Conservation (phyloP, 2,797 vertebrate genomes). For the Microctenopoma lineatum region DNA sequence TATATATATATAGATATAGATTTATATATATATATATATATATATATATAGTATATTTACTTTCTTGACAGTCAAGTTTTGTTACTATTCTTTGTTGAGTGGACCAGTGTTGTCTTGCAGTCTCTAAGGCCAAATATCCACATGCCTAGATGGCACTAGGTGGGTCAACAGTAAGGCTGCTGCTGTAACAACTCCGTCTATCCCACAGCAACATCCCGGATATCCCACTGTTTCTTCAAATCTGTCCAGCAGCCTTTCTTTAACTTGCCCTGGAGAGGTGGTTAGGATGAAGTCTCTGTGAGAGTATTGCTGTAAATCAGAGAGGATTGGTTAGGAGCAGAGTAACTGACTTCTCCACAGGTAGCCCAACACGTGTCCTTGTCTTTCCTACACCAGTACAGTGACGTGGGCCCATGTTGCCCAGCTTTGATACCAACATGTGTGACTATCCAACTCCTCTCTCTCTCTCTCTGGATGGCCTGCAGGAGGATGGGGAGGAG, state of each 20-base stretch:
- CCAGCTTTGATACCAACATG: conserved; percentile 55
- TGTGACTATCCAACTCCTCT: conserved; percentile 47
- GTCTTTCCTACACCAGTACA: conserved; percentile 41
- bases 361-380: conserved; percentile 55
- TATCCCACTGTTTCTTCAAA: conserved; percentile 38
- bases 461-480: conserved; percentile 44
- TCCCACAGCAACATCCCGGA: conserved; percentile 39
- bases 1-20: conserved; percentile 60
- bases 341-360: conserved; percentile 34
- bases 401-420: conserved; percentile 33
- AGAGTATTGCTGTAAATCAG: conserved; percentile 67
- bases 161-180: conserved; percentile 68
- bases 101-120: conserved; percentile 59
- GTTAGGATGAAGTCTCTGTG: conserved; percentile 55
- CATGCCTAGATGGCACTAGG: conserved; percentile 63
- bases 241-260: conserved; percentile 53
- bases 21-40: conserved; percentile 47
- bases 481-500: conserved; percentile 29
- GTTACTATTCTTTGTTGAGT: conserved; percentile 66
- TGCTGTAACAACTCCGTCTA: conserved; percentile 54
- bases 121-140: conserved; percentile 75
- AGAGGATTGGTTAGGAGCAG: conserved; percentile 48
- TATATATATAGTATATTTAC: conserved; percentile 67
- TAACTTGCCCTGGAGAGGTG: conserved; percentile 39
- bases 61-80: conserved; percentile 63